A percentile compares a stretch with the other conserved stretches of the same genome.
These are phyloP conservation scores for Corythornis vintsioides DNA, from an alignment of 2,113 vertebrate genomes.

Conservation along the genomic window DNA sequence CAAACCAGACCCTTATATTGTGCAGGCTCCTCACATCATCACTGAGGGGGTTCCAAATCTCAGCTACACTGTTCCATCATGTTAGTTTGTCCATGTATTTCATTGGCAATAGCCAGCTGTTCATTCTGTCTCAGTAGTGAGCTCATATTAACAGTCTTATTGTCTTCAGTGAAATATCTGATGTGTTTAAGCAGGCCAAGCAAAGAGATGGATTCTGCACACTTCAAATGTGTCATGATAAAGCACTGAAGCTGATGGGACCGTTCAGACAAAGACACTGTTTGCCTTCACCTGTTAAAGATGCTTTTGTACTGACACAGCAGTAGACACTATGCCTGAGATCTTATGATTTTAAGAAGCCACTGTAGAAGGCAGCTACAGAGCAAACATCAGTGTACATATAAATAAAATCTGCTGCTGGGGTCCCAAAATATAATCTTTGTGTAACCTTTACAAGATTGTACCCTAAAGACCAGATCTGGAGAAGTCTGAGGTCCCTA, in stretches of 20 bases:
- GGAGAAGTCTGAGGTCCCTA: not conserved
- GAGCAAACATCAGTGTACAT: not conserved
- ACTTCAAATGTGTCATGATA: not conserved
- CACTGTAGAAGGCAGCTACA: not conserved
- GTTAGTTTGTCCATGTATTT: not conserved
- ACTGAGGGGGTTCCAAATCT: not conserved
- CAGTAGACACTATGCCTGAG: accelerated
- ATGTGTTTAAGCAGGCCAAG: not conserved
- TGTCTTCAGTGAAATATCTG: not conserved
- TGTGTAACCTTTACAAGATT: not conserved
- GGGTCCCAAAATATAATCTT: not conserved
- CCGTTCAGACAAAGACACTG: accelerated
- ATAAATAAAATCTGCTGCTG: not conserved
- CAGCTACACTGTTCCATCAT: not conserved
- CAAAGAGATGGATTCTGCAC: not conserved
- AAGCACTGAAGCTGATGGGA: not conserved
- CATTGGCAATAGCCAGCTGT: not conserved
- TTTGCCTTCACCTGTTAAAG: not conserved
- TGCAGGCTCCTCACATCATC: not conserved
- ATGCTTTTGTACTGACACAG: not conserved
- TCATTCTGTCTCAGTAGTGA: not conserved
- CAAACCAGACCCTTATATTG: not conserved
- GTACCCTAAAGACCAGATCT: not conserved
- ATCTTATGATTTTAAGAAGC: not conserved
- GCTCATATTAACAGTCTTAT: not conserved